These are phyloP conservation scores for Sterrhoptilus dennistouni DNA, from an alignment of 2,113 vertebrate species.

Conservation along the genomic window DNA sequence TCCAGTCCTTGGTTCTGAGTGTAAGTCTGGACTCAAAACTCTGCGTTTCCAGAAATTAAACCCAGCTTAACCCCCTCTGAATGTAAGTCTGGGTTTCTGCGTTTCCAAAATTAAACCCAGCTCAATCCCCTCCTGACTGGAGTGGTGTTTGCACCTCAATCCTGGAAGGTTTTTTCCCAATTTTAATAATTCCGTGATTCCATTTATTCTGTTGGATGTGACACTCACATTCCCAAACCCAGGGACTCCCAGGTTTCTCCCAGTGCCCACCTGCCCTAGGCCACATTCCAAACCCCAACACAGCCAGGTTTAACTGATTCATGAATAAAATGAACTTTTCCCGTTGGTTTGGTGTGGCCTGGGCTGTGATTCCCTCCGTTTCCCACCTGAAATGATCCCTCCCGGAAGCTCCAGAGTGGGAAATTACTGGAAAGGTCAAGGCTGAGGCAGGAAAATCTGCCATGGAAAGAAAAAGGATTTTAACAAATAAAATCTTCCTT, in stretches of 20 bases:
- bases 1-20: background rate
- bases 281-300: background rate
- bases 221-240: accelerated
- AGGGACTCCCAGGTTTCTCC: background rate
- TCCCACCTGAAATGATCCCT: background rate
- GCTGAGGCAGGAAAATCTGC: background rate
- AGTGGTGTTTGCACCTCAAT: accelerated
- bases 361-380: background rate
- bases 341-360: accelerated
- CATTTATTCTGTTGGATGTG: accelerated
- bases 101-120: background rate
- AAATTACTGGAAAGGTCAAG: background rate
- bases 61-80: background rate
- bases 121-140: background rate
- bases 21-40: background rate
- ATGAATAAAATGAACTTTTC: background rate
- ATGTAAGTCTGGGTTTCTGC: background rate
- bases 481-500: background rate
- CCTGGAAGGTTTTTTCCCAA: background rate
- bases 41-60: accelerated
- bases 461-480: background rate
- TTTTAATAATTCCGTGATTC: accelerated
- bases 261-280: background rate
- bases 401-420: background rate
- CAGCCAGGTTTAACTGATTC: background rate